Conservation (phyloP, 2,888 invertebrate genomes). For the Leptopilina drosophilae region DNA sequence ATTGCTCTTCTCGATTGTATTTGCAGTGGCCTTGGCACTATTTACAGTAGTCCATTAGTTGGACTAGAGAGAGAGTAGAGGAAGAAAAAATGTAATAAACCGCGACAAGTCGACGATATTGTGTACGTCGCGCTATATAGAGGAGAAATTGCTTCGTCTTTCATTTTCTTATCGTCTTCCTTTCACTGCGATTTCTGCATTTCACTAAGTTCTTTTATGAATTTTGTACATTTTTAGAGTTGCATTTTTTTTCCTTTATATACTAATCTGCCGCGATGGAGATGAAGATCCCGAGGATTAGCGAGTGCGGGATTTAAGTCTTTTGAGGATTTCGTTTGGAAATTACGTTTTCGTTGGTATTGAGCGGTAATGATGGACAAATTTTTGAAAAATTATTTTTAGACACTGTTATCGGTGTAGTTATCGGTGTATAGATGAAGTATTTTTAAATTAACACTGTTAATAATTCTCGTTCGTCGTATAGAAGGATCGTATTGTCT, state of each 20-base stretch:
- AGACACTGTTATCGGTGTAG: too few species aligned
- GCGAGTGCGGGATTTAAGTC: conserved; percentile 7
- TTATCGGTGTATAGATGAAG: too few species aligned
- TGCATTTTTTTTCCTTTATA: neutral
- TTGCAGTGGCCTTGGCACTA: conserved; percentile 64
- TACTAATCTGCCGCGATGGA: neutral
- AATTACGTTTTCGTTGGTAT: too few species aligned
- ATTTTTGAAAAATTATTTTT: too few species aligned
- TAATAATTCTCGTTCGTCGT: neutral
- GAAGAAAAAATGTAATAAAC: conserved; percentile 71
- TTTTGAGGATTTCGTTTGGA: conserved; percentile 8
- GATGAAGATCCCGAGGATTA: neutral
- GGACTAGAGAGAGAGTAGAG: conserved; percentile 49
- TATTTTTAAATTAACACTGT: too few species aligned
- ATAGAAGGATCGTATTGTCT: neutral
- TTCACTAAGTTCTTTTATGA: neutral
- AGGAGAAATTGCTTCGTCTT: conserved; percentile 64
- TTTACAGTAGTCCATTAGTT: conserved; percentile 70
- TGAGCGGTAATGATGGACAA: neutral
- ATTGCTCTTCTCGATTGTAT: neutral
- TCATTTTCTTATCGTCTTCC: conserved; percentile 45
- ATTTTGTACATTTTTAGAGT: conserved; percentile 1
- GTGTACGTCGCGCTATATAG: conserved; percentile 54
- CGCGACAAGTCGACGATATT: conserved; percentile 65
- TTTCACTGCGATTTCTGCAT: conserved; percentile 3